phyloP scores from a whole-genome alignment of 2,113 vertebrate species.

The Heteronetta atricapilla region DNA sequence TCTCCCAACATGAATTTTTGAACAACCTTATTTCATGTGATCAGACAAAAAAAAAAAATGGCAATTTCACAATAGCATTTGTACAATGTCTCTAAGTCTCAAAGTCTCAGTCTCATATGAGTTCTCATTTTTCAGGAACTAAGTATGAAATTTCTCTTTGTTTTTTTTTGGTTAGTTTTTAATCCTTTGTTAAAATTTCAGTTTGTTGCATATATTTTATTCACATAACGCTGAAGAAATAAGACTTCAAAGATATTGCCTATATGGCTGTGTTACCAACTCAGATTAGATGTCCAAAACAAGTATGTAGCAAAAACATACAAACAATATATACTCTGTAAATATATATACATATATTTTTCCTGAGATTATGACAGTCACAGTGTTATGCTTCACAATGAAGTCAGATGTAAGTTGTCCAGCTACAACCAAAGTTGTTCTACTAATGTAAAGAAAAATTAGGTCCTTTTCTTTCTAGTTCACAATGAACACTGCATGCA shows the following conservation, averaged over 20 bases:
- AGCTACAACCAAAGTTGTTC: not conserved
- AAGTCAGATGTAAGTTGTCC: not conserved
- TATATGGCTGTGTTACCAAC: not conserved
- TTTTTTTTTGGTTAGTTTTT: not conserved
- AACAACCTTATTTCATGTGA: not conserved
- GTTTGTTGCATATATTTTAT: not conserved
- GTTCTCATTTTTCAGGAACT: not conserved
- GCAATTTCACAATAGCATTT: not conserved
- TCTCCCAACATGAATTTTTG: not conserved
- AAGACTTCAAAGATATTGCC: not conserved
- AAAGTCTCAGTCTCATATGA: not conserved
- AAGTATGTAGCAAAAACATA: not conserved
- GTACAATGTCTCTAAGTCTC: not conserved
- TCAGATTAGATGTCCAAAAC: not conserved
- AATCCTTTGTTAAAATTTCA: not conserved
- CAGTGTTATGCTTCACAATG: not conserved
- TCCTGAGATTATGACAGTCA: not conserved
- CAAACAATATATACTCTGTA: not conserved
- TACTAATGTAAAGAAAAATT: not conserved
- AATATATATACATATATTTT: not conserved
- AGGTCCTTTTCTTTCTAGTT: not conserved
- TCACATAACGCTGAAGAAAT: not conserved
- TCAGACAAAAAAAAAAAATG: not conserved
- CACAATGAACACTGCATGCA: not conserved
- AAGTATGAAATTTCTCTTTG: not conserved